Conservation (phyloP, 2,113 vertebrate genomes). For the Scortum barcoo region DNA sequence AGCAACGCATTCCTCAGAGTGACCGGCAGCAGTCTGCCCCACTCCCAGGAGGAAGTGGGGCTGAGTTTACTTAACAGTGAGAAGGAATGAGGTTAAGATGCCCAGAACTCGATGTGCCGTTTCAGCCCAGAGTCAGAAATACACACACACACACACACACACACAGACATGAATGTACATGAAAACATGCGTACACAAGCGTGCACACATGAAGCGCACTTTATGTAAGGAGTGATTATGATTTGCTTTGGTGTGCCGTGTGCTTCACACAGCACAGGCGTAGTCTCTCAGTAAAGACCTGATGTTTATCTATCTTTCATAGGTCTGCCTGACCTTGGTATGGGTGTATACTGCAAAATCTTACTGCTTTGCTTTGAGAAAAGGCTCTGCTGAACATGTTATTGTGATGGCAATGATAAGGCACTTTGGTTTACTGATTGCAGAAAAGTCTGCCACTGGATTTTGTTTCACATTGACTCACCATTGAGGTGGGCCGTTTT, state of each 20-base stretch:
- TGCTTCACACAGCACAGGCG: neutral
- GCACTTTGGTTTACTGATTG: neutral
- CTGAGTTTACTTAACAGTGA: constrained; percentile 52
- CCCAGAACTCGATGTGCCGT: constrained; percentile 24
- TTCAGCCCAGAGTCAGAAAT: neutral
- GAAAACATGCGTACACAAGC: neutral
- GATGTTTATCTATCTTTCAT: constrained; percentile 11
- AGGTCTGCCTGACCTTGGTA: constrained; percentile 31
- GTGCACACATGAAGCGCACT: neutral
- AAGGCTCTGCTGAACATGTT: constrained; percentile 11
- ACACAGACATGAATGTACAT: neutral
- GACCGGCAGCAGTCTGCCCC: constrained; percentile 18
- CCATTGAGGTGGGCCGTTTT: neutral
- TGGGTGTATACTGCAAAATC: neutral
- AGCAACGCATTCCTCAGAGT: constrained; percentile 27
- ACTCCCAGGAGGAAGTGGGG: constrained; percentile 43
- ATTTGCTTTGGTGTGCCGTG: constrained; percentile 25
- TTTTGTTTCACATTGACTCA: constrained; percentile 28
- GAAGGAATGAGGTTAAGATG: constrained; percentile 56
- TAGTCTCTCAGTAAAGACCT: neutral
- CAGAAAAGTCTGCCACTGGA: neutral
- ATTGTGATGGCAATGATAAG: constrained; percentile 20
- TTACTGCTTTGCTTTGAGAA: neutral
- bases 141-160: too few relatives aligned
- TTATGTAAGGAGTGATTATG: neutral